phyloP scores from a whole-genome alignment of 2,113 vertebrate genomes.

The human (Homo sapiens) region DNA sequence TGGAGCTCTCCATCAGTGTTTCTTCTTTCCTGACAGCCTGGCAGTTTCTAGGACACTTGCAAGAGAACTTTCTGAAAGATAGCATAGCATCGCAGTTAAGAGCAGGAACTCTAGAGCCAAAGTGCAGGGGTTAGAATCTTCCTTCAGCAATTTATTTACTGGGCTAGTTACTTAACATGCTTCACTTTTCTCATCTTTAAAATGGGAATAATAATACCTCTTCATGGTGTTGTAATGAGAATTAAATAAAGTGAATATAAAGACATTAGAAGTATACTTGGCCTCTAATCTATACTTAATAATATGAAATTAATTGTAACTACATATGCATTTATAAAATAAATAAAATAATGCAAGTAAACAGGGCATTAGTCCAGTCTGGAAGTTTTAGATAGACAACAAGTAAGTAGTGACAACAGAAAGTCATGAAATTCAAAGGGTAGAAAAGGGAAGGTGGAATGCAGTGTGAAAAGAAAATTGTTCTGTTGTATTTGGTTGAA shows the following conservation, averaged over 20 bases:
- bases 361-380: neutral
- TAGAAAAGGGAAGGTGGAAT: neutral
- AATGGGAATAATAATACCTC: neutral
- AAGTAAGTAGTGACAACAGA: neutral
- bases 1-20: neutral
- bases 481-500: neutral
- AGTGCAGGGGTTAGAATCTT: neutral
- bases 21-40: neutral
- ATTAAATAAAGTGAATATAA: neutral
- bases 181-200: neutral
- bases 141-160: neutral
- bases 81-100: accelerated
- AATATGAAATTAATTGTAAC: neutral
- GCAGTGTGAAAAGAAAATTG: too few species aligned
- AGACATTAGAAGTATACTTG: neutral
- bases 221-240: neutral
- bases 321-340: neutral
- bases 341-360: neutral
- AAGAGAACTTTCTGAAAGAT: neutral
- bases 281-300: neutral
- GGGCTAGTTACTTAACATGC: neutral
- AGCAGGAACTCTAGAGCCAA: accelerated
- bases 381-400: neutral
- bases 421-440: neutral
- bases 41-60: neutral